A percentile compares a stretch with the other conserved stretches of the same genome.
These are phyloP conservation scores for Cotesia typhae DNA, from an alignment of 1,140 invertebrate species.

Conservation along the genomic window DNA sequence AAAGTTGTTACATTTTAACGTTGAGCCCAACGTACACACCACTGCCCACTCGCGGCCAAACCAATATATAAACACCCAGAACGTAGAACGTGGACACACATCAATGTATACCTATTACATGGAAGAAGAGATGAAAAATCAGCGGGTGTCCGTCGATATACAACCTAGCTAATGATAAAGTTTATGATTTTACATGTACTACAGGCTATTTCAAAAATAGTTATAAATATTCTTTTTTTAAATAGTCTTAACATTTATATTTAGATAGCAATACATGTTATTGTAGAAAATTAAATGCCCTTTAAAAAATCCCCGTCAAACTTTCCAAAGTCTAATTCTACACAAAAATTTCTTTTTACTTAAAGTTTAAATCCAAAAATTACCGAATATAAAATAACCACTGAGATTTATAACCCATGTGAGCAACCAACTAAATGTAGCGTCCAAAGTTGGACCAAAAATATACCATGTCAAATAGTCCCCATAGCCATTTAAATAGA, in stretches of 20 bases:
- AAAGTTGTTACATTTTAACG: neutral
- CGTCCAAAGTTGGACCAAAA: constrained; percentile 44
- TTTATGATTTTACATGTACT: too few relatives aligned
- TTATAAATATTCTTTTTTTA: too few relatives aligned
- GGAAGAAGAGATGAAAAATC: constrained; percentile 32
- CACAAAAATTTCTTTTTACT: too few relatives aligned
- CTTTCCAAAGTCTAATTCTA: too few relatives aligned
- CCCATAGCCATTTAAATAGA: neutral
- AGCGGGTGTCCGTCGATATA: constrained; percentile 37
- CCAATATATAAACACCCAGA: too few relatives aligned
- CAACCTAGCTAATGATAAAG: too few relatives aligned
- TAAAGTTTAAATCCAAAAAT: neutral
- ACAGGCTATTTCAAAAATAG: too few relatives aligned
- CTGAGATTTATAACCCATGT: constrained; percentile 50
- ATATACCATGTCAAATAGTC: constrained; percentile 50
- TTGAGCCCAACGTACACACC: constrained; percentile 7
- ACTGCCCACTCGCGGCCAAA: too few relatives aligned
- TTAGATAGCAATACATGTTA: too few relatives aligned
- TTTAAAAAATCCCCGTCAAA: too few relatives aligned
- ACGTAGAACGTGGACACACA: neutral
- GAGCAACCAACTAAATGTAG: constrained; percentile 57
- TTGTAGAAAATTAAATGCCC: too few relatives aligned
- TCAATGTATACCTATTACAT: neutral
- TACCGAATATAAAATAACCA: constrained; percentile 10
- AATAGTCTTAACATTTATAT: too few relatives aligned